phyloP scores from a whole-genome alignment of 2,113 vertebrate genomes.

The Nerophis lumbriciformis region DNA sequence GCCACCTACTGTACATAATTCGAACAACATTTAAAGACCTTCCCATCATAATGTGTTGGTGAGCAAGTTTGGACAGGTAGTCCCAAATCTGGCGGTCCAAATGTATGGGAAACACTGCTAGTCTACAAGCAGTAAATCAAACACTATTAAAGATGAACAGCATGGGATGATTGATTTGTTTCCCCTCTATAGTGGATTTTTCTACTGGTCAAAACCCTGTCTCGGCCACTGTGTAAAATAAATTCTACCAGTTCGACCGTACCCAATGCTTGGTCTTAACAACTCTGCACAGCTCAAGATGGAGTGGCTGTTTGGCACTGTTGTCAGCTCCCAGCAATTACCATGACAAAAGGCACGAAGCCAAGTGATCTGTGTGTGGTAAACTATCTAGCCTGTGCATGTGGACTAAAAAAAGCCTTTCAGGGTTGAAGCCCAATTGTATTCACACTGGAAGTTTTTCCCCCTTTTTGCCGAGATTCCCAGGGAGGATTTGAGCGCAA shows the following conservation, averaged over 20 bases:
- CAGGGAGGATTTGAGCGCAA: background rate
- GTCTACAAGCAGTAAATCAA: too few species aligned
- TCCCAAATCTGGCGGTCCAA: too few species aligned
- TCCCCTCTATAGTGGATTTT: too few species aligned
- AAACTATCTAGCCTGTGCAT: slow-evolving; percentile 23
- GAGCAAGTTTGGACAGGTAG: too few species aligned
- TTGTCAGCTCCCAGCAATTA: slow-evolving; percentile 40
- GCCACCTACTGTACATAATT: too few species aligned
- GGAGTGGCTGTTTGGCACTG: slow-evolving; percentile 33
- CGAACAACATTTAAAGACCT: too few species aligned
- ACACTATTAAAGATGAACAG: too few species aligned
- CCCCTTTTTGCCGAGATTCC: background rate
- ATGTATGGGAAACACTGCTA: too few species aligned
- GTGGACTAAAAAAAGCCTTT: slow-evolving; percentile 13
- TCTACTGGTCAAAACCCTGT: too few species aligned
- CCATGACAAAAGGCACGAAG: slow-evolving; percentile 49
- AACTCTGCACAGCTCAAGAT: slow-evolving; percentile 23
- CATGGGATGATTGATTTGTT: too few species aligned
- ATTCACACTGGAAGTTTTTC: slow-evolving; percentile 8
- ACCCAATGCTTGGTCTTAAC: slow-evolving; percentile 7
- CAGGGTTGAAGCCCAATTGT: slow-evolving; percentile 19
- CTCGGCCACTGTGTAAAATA: background rate
- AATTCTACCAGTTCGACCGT: slow-evolving; percentile 1
- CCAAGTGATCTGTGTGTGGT: slow-evolving; percentile 36
- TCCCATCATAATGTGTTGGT: too few species aligned